phyloP scores from a whole-genome alignment of 2,888 invertebrate genomes.

The Drosophila lutescens region DNA sequence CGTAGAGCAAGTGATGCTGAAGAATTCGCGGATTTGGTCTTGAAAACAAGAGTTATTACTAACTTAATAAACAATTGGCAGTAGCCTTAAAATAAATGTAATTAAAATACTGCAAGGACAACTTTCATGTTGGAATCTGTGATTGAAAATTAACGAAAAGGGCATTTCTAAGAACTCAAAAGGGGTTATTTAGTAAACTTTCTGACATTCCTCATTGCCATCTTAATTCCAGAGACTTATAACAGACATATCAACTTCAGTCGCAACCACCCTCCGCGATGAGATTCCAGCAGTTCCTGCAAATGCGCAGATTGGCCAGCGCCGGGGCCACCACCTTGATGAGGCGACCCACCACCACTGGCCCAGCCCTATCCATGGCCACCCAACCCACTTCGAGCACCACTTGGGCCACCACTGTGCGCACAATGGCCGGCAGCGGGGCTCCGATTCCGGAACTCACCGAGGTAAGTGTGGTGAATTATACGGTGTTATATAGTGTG shows the following conservation, averaged over 20 bases:
- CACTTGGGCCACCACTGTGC: conserved; percentile 36
- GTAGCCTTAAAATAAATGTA: too few species aligned
- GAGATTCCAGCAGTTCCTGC: conserved; percentile 64
- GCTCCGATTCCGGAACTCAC: conserved; percentile 65
- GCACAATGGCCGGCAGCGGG: conserved; percentile 67
- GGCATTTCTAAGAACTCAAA: too few species aligned
- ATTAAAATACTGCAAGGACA: too few species aligned
- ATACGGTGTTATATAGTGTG: too few species aligned
- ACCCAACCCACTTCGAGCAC: background rate
- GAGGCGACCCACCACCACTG: conserved; percentile 40
- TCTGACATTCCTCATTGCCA: background rate
- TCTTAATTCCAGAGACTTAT: background rate
- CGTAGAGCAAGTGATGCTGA: background rate
- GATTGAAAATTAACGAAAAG: too few species aligned
- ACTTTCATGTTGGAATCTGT: too few species aligned
- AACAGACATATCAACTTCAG: background rate
- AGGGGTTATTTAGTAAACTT: too few species aligned
- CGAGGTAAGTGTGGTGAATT: conserved; percentile 52
- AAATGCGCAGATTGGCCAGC: conserved; percentile 64
- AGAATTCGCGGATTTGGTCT: background rate
- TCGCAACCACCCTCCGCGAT: conserved; percentile 29
- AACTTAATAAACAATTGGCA: too few species aligned
- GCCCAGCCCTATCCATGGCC: background rate
- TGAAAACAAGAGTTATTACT: too few species aligned
- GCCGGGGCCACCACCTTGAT: conserved; percentile 48